These are phyloP conservation scores for Notodonta dromedarius DNA, from an alignment of 2,888 invertebrate species.

Conservation along the genomic window DNA sequence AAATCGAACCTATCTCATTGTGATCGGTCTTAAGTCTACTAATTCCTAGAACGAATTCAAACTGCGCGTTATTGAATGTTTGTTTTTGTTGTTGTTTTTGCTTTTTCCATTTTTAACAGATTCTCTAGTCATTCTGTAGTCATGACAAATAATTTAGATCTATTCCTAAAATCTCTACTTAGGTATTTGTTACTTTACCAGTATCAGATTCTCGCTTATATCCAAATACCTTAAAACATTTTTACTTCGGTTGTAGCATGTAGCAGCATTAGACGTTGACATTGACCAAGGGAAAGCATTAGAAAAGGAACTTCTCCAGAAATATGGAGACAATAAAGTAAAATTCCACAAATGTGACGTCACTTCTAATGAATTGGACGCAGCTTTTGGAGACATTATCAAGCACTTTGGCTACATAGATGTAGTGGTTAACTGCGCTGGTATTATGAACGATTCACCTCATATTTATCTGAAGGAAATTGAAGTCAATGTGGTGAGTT, in stretches of 20 bases:
- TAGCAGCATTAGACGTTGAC: slow-evolving; percentile 57
- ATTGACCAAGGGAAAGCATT: slow-evolving; percentile 41
- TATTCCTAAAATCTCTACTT: too few relatives aligned
- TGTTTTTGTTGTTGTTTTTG: too few relatives aligned
- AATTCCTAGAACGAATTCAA: too few relatives aligned
- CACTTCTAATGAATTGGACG: slow-evolving; percentile 50
- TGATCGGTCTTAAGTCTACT: too few relatives aligned
- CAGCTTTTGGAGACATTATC: slow-evolving; percentile 46
- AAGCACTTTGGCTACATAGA: slow-evolving; percentile 61
- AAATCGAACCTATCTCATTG: too few relatives aligned
- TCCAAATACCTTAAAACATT: too few relatives aligned
- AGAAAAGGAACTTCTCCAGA: slow-evolving; percentile 45
- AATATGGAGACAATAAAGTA: slow-evolving; percentile 45
- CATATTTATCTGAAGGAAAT: slow-evolving; percentile 60
- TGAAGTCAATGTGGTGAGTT: slow-evolving; percentile 68
- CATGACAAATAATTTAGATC: too few relatives aligned
- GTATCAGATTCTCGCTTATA: too few relatives aligned
- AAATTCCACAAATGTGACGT: slow-evolving; percentile 63
- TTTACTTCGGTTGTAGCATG: slow-evolving; percentile 50
- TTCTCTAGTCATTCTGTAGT: too few relatives aligned
- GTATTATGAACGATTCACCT: slow-evolving; percentile 66
- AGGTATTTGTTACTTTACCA: too few relatives aligned
- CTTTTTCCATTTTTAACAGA: too few relatives aligned
- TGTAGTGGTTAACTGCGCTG: slow-evolving; percentile 68
- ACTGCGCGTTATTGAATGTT: too few relatives aligned